Base-by-base conservation (phyloP, 2,888 invertebrate species). In the Rhaphigaster nebulosa region DNA sequence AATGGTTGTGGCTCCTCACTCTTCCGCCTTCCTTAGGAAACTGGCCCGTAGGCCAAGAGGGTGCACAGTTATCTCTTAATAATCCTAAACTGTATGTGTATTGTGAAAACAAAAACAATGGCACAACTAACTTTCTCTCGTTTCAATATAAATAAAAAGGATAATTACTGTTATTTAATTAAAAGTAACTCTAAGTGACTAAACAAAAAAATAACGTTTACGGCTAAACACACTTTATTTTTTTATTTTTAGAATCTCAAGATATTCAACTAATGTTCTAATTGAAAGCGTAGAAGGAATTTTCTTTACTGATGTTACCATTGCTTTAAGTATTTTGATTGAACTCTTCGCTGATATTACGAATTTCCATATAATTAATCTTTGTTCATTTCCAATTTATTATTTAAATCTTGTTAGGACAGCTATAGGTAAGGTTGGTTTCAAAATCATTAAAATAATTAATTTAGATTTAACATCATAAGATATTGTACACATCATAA, bases 321-420 rank as follows among this genome's bases (percentile, higher is more conserved):
- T 76, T 38, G 70, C 70, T 34, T 20, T 76, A 38, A 6, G 38
- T 23, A 38, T 20, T 76, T 10, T 76, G 20, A 76, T 76, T 76
- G 34, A 38, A 38, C 70, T 76, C 20, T 76, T 76, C 8, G 70
- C 20, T 34, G 70, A 76, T 20, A 76, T 38, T 8, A 34, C 8
- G 23, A 38, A 76, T 76, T 76, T 76, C 38, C 70, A 76, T 76
- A 38, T 76, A 38, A 76, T 76, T 76, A 76, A 76, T 76, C 70
- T 76, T 23, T 38, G 38, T 76, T 76, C 70, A 76, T 23, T 76
- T 20, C 70, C 70, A 18, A 15, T 76, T 0, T 76, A 38, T 34
- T 38, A 76, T 76, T 38, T 76, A 2, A 76, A 76, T 38, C 20
- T 8, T 76, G 34, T 76, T 38, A 34, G 23, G 20, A 76, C 0